Evolutionary conservation across 2,113 vertebrate genomes (phyloP).

Genomic region (Eurystomus gularis): DNA sequence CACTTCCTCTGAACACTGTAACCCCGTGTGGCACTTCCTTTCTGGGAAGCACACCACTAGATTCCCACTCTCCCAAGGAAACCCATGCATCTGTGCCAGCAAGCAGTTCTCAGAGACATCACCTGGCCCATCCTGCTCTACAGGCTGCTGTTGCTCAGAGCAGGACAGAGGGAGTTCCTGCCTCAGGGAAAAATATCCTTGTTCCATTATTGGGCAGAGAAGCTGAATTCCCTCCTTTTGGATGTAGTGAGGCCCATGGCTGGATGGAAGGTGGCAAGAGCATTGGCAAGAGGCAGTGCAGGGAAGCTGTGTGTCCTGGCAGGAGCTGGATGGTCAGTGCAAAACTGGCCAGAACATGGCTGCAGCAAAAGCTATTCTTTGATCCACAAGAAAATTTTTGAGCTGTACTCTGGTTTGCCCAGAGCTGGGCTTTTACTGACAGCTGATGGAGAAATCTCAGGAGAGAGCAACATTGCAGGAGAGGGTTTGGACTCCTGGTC

Average conservation of each 20-base stretch:
- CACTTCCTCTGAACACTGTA: background rate
- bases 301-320: background rate
- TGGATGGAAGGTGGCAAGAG: background rate
- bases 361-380: background rate
- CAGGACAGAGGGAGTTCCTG: background rate
- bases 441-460: background rate
- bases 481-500: background rate
- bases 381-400: background rate
- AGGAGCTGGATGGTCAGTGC: background rate
- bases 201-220: background rate
- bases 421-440: background rate
- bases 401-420: background rate
- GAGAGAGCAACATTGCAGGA: rapidly evolving
- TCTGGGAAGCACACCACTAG: background rate
- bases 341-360: background rate
- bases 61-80: background rate
- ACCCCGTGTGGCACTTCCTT: background rate
- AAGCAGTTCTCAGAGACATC: background rate
- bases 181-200: background rate
- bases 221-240: background rate
- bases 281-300: background rate
- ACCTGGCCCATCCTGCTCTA: background rate
- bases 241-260: rapidly evolving
- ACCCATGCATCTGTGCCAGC: background rate
- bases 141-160: background rate